phyloP scores from a whole-genome alignment of 2,797 vertebrate genomes.

The Spinibarbus caldwelli region DNA sequence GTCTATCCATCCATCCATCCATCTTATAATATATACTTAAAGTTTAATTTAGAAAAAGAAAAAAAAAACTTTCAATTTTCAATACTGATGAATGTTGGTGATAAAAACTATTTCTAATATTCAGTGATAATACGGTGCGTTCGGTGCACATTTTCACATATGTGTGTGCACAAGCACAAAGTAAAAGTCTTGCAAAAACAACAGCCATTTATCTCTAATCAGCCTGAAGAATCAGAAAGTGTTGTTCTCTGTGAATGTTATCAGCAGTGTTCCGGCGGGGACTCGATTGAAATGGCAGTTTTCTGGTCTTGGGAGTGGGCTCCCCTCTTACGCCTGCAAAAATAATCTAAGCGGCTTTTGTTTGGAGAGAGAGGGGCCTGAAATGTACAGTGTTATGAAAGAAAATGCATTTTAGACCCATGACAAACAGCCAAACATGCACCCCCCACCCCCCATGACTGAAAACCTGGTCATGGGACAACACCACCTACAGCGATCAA shows the following conservation, averaged over 20 bases:
- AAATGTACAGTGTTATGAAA: constrained; percentile 68
- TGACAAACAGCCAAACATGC: constrained; percentile 5
- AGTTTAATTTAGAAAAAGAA: background rate
- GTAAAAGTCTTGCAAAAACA: constrained; percentile 24
- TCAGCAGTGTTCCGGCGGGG: constrained; percentile 75
- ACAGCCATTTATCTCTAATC: constrained; percentile 45
- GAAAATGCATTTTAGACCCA: constrained; percentile 40
- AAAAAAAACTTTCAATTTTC: rapidly evolving
- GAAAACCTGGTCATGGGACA: constrained; percentile 29
- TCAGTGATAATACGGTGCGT: background rate
- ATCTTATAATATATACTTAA: background rate
- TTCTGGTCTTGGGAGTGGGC: constrained; percentile 79
- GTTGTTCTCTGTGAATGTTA: constrained; percentile 69
- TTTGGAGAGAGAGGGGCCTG: constrained; percentile 72
- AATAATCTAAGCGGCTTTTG: constrained; percentile 76
- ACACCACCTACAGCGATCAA: constrained; percentile 38
- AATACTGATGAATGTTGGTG: background rate
- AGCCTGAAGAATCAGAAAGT: constrained; percentile 64
- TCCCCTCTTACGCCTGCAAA: constrained; percentile 75
- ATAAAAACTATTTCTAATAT: background rate
- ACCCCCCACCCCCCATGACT: background rate
- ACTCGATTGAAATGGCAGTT: constrained; percentile 74
- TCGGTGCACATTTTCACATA: background rate
- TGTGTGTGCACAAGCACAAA: background rate
- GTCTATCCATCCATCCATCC: no score